These are phyloP conservation scores for Patagioenas fasciata DNA, from an alignment of 2,113 vertebrate species.

Conservation along the genomic window DNA sequence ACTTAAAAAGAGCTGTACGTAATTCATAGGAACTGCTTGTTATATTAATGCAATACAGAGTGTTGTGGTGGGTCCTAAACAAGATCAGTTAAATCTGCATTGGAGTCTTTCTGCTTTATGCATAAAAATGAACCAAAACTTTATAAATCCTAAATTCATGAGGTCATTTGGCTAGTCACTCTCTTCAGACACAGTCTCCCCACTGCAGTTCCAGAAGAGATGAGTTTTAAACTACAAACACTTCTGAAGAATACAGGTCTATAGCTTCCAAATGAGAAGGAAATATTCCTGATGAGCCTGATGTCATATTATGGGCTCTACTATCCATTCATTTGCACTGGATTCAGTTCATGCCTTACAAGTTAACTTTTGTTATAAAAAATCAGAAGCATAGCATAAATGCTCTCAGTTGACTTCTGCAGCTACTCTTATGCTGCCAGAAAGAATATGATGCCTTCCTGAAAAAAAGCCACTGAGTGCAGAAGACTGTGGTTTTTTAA, in stretches of 20 bases:
- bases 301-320: not conserved
- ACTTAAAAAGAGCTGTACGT: slow-evolving; percentile 4
- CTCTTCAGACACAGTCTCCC: not conserved
- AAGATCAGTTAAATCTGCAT: not conserved
- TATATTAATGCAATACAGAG: not conserved
- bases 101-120: not conserved
- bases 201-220: not conserved
- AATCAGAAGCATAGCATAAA: not conserved
- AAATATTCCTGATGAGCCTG: not conserved
- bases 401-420: not conserved
- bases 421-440: not conserved
- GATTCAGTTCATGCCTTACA: not conserved
- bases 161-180: not conserved
- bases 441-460: not conserved
- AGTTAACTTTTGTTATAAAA: not conserved
- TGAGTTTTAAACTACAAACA: not conserved
- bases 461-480: not conserved
- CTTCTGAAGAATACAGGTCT: not conserved
- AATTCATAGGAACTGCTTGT: not conserved
- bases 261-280: not conserved
- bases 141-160: not conserved
- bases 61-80: not conserved
- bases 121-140: not conserved
- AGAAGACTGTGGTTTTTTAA: not conserved
- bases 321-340: not conserved